phyloP scores from a whole-genome alignment of 2,888 invertebrate genomes.

The Chymomyza caudatula region DNA sequence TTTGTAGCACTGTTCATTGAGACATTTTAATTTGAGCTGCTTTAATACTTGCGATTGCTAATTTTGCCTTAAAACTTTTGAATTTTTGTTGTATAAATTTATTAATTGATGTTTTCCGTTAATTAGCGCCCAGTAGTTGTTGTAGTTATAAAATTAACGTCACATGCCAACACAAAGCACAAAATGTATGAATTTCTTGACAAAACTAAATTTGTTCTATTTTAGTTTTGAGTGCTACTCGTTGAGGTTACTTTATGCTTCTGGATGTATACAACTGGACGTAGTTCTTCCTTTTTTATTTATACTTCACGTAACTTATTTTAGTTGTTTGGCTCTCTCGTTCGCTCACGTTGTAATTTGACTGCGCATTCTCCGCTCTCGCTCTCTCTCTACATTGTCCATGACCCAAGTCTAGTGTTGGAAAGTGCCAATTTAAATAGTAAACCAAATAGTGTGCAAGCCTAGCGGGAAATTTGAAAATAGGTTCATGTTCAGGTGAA shows the following conservation, averaged over 20 bases:
- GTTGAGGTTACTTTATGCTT: constrained; percentile 21
- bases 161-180: constrained; percentile 41
- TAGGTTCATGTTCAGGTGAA: too few species aligned
- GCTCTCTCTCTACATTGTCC: constrained; percentile 3
- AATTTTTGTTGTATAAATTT: background rate
- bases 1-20: constrained; percentile 54
- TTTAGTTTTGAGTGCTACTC: constrained; percentile 21
- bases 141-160: constrained; percentile 22
- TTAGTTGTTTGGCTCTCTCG: constrained; percentile 47
- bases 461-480: background rate
- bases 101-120: constrained; percentile 32
- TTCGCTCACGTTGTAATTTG: constrained; percentile 22
- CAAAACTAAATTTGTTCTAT: constrained; percentile 23
- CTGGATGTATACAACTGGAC: constrained; percentile 30
- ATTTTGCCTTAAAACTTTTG: constrained; percentile 10
- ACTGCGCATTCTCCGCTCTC: background rate
- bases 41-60: background rate
- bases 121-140: constrained; percentile 44
- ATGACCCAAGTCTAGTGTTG: constrained; percentile 7
- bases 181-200: constrained; percentile 20
- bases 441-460: background rate
- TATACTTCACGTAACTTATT: constrained; percentile 64
- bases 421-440: background rate
- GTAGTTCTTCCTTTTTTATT: constrained; percentile 54
- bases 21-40: constrained; percentile 1